Base-by-base conservation (phyloP, 35 echinoderm and acorn worm species). In the Apostichopus japonicus region DNA sequence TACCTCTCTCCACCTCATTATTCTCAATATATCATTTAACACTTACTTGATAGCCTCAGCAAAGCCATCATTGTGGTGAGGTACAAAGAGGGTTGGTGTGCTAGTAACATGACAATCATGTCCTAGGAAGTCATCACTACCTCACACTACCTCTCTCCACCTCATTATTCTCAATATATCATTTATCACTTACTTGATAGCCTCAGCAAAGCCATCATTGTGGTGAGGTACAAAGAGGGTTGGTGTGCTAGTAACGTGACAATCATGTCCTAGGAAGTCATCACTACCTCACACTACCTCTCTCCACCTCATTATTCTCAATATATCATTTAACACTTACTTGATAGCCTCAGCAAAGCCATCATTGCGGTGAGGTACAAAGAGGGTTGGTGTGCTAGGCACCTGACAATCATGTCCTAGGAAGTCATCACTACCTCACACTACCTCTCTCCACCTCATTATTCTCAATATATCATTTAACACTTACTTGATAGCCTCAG, bases 261-360 rank as follows among this genome's bases (percentile, higher is more conserved):
- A 73, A 71, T 98, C 97, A 83, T 98, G 95, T 56, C 93, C 93
- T 16, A 92, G 53, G 65, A 44, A 44, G 33, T 44, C 33, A 44
- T 1, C 33, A 44, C 33, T 44, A 44, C 33, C 33, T 86, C 24
- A 53, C 57, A 61, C 7, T 61, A 61, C 57, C 57, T 61, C 57
- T 10, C 57, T 61, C 13, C 57, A 61, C 13, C 57, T 61, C 57
- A 44, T 44, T 44, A 44, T 44, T 44, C 33, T 44, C 33, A 44
- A 44, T 5, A 8, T 61, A 13, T 61, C 2, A 52, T 80, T 53
- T 5, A 80, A 80, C 25, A 80, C 96, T 91, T 93, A 98, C 96
- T 96, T 98, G 79, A 98, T 95, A 53, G 94, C 96, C 71, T 98
- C 97, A 54, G 97, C 97, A 63, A 98, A 98, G 21, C 97, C 97